Evolutionary conservation across 2,888 invertebrate genomes (phyloP).

Genomic region (Rhamphomyia laevipes): DNA sequence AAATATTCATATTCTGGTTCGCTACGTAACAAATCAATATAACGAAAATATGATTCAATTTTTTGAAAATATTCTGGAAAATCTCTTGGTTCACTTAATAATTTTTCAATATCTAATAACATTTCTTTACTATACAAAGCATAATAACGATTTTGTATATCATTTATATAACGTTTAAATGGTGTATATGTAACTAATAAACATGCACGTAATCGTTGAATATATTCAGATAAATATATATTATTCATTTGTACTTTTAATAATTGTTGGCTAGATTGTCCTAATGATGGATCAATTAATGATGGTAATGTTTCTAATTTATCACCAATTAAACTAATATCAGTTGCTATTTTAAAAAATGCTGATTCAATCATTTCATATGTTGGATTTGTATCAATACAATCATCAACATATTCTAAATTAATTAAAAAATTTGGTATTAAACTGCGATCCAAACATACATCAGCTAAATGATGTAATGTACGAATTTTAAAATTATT

Average conservation of each 20-base stretch:
- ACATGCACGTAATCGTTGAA: conserved; percentile 41
- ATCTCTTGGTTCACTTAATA: conserved; percentile 41
- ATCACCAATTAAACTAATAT: conserved; percentile 44
- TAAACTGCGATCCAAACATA: conserved; percentile 41
- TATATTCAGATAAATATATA: conserved; percentile 42
- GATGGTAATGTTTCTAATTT: conserved; percentile 46
- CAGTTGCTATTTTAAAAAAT: conserved; percentile 47
- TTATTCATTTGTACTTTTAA: conserved; percentile 48
- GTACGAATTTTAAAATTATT: conserved; percentile 55
- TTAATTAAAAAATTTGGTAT: conserved; percentile 52
- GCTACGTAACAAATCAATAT: conserved; percentile 47
- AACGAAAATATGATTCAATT: conserved; percentile 48
- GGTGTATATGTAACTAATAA: conserved; percentile 45
- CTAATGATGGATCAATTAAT: conserved; percentile 36
- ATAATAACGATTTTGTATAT: conserved; percentile 44
- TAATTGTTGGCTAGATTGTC: conserved; percentile 38
- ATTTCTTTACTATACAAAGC: conserved; percentile 44
- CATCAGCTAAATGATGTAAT: conserved; percentile 48
- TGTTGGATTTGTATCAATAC: conserved; percentile 47
- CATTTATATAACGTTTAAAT: conserved; percentile 43
- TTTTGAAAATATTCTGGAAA: conserved; percentile 50
- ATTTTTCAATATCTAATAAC: conserved; percentile 37
- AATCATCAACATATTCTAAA: conserved; percentile 22
- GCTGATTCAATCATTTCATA: conserved; percentile 42
- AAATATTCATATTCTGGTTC: conserved; percentile 58